phyloP scores from a whole-genome alignment of 2,113 vertebrate genomes.

The Acrocephalus kingi region DNA sequence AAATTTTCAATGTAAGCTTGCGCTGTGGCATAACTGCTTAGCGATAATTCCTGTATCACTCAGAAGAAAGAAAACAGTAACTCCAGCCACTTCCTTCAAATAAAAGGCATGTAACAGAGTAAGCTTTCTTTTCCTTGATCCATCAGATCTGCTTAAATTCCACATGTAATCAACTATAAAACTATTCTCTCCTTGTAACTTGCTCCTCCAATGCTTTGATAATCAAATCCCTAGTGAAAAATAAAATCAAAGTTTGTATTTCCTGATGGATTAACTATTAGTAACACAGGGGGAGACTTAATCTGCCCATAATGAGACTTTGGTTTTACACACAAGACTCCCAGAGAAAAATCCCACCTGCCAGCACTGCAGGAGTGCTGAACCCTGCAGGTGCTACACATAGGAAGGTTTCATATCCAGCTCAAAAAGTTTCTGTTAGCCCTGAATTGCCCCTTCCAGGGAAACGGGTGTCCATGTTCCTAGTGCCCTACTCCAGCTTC shows the following conservation, averaged over 20 bases:
- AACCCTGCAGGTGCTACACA: background rate
- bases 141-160: background rate
- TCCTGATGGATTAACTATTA: background rate
- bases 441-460: background rate
- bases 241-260: background rate
- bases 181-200: background rate
- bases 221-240: slow-evolving; percentile 8
- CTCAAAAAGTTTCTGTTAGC: background rate
- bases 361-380: background rate
- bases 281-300: background rate
- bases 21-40: background rate
- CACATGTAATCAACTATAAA: background rate
- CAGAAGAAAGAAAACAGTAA: background rate
- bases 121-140: background rate
- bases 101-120: background rate
- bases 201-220: background rate
- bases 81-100: background rate
- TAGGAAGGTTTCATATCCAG: background rate
- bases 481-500: rapidly evolving
- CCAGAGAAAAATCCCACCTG: background rate
- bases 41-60: background rate
- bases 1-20: background rate
- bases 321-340: background rate
- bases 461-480: rapidly evolving
- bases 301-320: background rate